Base-by-base conservation (phyloP, 1,140 invertebrate species). In the Drosophila pallidifrons region DNA sequence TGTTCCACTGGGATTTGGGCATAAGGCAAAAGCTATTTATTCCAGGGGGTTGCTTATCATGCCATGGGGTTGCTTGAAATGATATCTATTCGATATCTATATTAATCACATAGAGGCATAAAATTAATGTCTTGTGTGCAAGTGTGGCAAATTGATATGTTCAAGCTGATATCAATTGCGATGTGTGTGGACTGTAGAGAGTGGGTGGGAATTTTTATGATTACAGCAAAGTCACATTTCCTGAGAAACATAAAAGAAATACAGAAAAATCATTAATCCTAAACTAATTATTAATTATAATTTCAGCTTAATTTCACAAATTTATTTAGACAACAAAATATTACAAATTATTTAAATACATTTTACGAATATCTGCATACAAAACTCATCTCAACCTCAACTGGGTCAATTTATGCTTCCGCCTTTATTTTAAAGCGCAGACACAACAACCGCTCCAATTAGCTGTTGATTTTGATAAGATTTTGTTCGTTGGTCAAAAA, bases 111-210 rank as follows among this genome's bases (percentile, higher is more conserved):
- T 79, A 89, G 61, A 79, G 85, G 75, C 85, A 83, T 79, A 85
- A 85, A 89, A 88, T 88, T 85, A 89, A 88, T 88, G 83, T 81
- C 59, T 47, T 75, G 32, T 61, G 59, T 81, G 75, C 77, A 71
- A 71, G 83, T 89, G 81, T 83, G 71, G 70, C 63, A 83, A 89
- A 89, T 88, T 88, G 85, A 88, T 81, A 88, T 88, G 75, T 89
- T 63, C 73, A 64, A 41, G 30, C 35, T 51, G 35, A 77, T 87
- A 88, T 88, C 85, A 88, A 89, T 87, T 87, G 82, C 65, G 41
- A n/a, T 63, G 7, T 47, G 28, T 46, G 15, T 25, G 10, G 61
- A 25, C 16, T 52, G 66, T 25, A 25, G 3, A 4, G 85, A 60
- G 51, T 83, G 83, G 80, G 85, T 88, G 85, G 85, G 85, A 88